Percentiles rank a stretch among this genome's conserved stretches.
phyloP scores from a whole-genome alignment of 1,140 invertebrate species.

The Temnothorax curvispinosus region DNA sequence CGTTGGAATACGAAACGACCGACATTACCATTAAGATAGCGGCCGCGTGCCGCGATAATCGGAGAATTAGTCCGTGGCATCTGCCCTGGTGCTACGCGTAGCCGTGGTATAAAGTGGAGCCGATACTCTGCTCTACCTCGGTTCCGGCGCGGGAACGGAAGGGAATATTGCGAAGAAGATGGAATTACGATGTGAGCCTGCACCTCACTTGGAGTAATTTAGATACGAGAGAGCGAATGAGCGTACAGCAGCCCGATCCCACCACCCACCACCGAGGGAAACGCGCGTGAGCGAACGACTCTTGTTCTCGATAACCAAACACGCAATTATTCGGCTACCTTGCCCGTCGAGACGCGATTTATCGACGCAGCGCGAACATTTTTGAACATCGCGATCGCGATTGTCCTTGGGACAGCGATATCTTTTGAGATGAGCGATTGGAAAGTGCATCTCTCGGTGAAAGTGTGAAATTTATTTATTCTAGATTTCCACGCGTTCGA shows the following conservation, averaged over 20 bases:
- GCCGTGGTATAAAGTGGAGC: not conserved
- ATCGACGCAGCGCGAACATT: not conserved
- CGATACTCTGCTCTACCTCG: not conserved
- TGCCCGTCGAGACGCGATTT: not conserved
- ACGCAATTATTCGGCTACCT: conserved; percentile 66
- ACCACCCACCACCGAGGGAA: not conserved
- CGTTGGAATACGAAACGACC: conserved; percentile 29
- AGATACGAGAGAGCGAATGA: conserved; percentile 20
- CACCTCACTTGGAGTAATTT: conserved; percentile 40
- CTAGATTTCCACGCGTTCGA: not conserved
- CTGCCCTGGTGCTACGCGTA: conserved; percentile 29
- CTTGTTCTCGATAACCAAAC: conserved; percentile 74
- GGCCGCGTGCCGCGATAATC: conserved; percentile 70
- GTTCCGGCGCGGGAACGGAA: not conserved
- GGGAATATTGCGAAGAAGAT: conserved; percentile 16
- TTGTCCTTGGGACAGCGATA: not conserved
- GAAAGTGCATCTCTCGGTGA: not conserved
- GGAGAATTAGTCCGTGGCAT: conserved; percentile 70
- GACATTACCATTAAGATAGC: conserved; percentile 53
- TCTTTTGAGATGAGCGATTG: not conserved
- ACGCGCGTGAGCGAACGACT: conserved; percentile 40
- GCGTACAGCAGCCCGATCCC: not conserved
- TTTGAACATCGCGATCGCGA: not conserved
- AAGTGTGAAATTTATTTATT: not conserved
- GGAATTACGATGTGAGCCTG: conserved; percentile 51